Evolutionary conservation across 2,113 vertebrate genomes (phyloP), one percentile per base, ranked within the genome.

Genomic region (Oncorhynchus keta): DNA sequence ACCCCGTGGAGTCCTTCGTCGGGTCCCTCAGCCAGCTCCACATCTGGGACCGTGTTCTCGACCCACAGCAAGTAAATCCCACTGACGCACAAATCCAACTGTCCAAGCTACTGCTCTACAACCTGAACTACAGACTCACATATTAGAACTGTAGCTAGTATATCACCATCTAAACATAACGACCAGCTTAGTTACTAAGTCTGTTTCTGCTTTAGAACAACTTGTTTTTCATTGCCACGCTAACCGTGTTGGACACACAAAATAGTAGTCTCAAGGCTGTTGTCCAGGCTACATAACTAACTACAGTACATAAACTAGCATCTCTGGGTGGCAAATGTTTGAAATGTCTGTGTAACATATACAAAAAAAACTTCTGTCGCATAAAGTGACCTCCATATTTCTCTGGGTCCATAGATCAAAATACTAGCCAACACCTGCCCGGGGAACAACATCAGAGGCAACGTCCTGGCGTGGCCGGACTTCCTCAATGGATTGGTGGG

Each of bases 1-100:
- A 96, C 83, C 97, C 97, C 45, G 97, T 97, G 0, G 98, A 99
- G 87, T 99, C 98, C 74, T 99, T 99, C 74, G 96, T 99, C 55
- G 98, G 98, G 16, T 98, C 96, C 76, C 88, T 99, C 83, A 99
- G 97, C 90, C 98, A 98, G 68, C 95, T 99, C 74, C 97, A 99
- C 90, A 96, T 99, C 83, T 99, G 98, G 98, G 94, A 98, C 87
- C 91, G 93, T n/a, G 95, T 96, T 74, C 94, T 98, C 49, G 93
- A 95, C 61, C 93, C 95, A 79, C 95, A 97, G 81, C 96, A 99
- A 95, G 98, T 97, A 88, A 86, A 82, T 89, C 67, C 24, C 68
- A 39, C 68, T 13, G 18, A 16, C 14, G 1, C 49, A 14, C 49
- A 55, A 16, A 55, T 55, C 49, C 16, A 16, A 18, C 51, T 18